Evolutionary conservation across 2,113 vertebrate species (phyloP), one percentile per base, ranked within the genome.

Genomic region (Xiphophorus couchianus): DNA sequence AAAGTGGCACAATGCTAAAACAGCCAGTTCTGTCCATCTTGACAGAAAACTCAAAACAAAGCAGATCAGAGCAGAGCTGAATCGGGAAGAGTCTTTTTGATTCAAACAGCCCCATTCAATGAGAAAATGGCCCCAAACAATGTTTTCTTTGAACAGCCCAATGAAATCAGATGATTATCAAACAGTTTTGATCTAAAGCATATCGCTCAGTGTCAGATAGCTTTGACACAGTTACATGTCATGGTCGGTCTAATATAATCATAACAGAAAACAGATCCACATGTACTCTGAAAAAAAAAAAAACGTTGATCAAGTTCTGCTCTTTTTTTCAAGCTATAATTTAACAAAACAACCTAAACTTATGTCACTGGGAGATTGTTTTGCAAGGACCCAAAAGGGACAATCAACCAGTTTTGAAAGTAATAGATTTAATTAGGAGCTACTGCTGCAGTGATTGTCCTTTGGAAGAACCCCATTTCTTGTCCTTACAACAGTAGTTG

Each of bases 101-200:
- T 28, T 44, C 14, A 42, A 67, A 30, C n/a, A 51, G 5, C 12
- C 17, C 33, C 14, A 62, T 72, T 28, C 9, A 17, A 72, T 28
- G 10, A 31, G 66, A 13, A 63, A 62, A 69, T 27, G 2, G 37
- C 12, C 10, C 58, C 42, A 64, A 70, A 66, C 58, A 27, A 27
- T n/a, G 39, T 37, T n/a, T 22, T 70, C 33, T 25, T 29, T 33
- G 15, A 37, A 31, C 54, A 61, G 31, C 29, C 44, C n/a, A 51
- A 29, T 71, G n/a, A 75, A 75, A 75, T 66, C 31, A 74, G n/a
- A 48, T 37, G 31, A 72, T 76, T 62, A 61, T 69, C 35, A 35
- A 67, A 51, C 33, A 31, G 30, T 69, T 44, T 58, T 80, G 71
- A 73, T 28, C 35, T 42, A 39, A 74, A 65, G 37, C 76, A 66